phyloP scores from a whole-genome alignment of 1,140 invertebrate species.

The Trichonephila clavipes region DNA sequence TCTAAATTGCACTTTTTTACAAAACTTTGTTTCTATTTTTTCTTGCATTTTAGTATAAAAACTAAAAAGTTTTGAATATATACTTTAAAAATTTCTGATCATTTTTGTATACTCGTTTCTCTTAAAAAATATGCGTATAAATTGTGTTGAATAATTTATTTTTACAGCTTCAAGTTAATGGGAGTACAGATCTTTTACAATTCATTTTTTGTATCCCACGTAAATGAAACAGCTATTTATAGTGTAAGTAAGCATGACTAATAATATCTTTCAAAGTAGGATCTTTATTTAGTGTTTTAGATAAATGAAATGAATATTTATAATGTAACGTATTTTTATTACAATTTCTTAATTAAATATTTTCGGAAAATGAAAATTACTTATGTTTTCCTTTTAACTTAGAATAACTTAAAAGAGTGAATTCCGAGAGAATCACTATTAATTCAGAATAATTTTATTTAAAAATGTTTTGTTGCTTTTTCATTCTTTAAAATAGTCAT shows the following conservation, averaged over 20 bases:
- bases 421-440: too few species aligned
- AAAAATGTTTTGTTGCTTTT: not conserved
- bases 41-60: too few species aligned
- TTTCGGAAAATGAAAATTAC: not conserved
- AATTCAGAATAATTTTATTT: not conserved
- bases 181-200: constrained; percentile 66
- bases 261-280: not conserved
- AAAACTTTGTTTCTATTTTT: too few species aligned
- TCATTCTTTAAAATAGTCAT: too few species aligned
- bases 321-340: not conserved
- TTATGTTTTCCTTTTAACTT: not conserved
- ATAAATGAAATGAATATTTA: not conserved
- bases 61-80: too few species aligned
- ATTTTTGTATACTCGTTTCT: too few species aligned
- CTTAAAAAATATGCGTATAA: too few species aligned
- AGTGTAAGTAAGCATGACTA: constrained; percentile 39
- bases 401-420: not conserved
- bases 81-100: too few species aligned
- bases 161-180: constrained; percentile 65
- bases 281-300: not conserved
- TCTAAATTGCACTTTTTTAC: too few species aligned
- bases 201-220: constrained; percentile 61
- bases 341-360: not conserved
- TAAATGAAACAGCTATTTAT: constrained; percentile 68
- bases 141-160: not conserved